Percentiles rank a stretch among this genome's conserved stretches.
phyloP scores from a whole-genome alignment of 1,140 invertebrate species.

The Platyscapa corneri region DNA sequence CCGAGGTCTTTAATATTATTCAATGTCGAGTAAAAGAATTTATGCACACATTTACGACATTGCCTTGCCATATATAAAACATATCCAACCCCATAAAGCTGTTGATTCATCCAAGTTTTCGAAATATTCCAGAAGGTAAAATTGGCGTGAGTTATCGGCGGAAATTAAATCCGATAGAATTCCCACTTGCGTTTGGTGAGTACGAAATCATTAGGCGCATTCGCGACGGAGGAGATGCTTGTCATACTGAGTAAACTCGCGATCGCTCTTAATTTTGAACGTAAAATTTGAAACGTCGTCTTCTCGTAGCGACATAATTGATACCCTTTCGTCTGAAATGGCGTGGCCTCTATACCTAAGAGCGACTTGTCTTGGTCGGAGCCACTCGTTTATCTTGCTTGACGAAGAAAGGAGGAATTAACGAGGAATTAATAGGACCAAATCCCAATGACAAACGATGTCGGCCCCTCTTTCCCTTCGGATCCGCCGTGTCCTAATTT shows the following conservation, averaged over 20 bases:
- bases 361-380: constrained; percentile 53
- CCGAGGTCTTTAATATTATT: too few species aligned
- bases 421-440: constrained; percentile 74
- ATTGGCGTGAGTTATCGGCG: too few species aligned
- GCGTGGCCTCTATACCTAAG: not conserved
- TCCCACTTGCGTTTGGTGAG: too few species aligned
- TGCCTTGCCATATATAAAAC: too few species aligned
- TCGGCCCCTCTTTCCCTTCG: constrained; percentile 62
- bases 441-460: constrained; percentile 74
- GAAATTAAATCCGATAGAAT: too few species aligned
- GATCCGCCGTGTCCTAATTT: constrained; percentile 69
- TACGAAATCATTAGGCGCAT: not conserved
- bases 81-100: too few species aligned
- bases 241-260: not conserved
- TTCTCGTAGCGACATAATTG: constrained; percentile 7
- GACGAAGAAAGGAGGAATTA: constrained; percentile 76
- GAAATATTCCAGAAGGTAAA: too few species aligned
- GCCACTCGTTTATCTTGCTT: constrained; percentile 74
- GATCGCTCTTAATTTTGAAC: not conserved
- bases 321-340: constrained; percentile 10
- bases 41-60: too few species aligned
- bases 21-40: too few species aligned
- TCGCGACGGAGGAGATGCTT: not conserved
- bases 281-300: not conserved
- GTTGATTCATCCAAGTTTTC: too few species aligned